Evolutionary conservation across 2,888 invertebrate genomes (phyloP).

Genomic region (Frankliniella fusca): DNA sequence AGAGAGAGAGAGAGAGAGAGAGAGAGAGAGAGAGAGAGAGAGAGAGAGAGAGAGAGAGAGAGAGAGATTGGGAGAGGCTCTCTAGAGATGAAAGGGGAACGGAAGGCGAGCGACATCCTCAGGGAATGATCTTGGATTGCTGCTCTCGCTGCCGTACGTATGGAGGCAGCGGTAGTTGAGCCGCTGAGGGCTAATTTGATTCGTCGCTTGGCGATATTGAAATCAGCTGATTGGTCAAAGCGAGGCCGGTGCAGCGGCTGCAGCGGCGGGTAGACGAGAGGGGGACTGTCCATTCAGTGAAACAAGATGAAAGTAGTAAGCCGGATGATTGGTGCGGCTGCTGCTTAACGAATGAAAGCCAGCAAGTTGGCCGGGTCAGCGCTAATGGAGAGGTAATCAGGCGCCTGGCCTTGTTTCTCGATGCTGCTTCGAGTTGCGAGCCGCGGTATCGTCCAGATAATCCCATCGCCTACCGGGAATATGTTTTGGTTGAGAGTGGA

Average conservation of each 20-base stretch:
- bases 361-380: too few species aligned
- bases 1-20: too few species aligned
- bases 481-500: too few species aligned
- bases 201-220: slow-evolving; percentile 16
- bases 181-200: slow-evolving; percentile 3
- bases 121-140: not conserved
- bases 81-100: not conserved
- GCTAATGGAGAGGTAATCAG: too few species aligned
- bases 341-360: too few species aligned
- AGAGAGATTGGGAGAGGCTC: not conserved
- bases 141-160: not conserved
- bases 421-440: too few species aligned
- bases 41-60: not conserved
- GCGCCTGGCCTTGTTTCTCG: too few species aligned
- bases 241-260: not conserved
- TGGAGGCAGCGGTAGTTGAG: not conserved
- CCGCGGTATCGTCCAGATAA: too few species aligned
- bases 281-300: not conserved
- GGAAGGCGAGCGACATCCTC: not conserved
- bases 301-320: not conserved
- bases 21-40: too few species aligned
- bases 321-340: too few species aligned
- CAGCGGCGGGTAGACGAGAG: not conserved
- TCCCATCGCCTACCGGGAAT: too few species aligned
- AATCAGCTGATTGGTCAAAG: slow-evolving; percentile 14